Evolutionary conservation across 2,888 invertebrate species (phyloP).

Genomic region (Nymphalis polychloros): DNA sequence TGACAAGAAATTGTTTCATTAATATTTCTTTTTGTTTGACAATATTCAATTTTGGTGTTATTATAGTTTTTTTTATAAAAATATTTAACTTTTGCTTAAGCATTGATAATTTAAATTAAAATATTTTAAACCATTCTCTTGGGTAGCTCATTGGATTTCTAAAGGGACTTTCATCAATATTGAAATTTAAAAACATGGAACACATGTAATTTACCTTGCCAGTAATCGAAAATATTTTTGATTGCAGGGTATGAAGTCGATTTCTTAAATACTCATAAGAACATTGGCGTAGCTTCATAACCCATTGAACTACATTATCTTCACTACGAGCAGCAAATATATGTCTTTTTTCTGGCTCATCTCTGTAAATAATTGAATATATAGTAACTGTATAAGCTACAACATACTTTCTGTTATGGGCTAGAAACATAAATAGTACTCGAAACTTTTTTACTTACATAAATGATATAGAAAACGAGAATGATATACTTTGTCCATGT

Average conservation of each 20-base stretch:
- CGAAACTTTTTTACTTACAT: slow-evolving; percentile 62
- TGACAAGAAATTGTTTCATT: too few relatives aligned
- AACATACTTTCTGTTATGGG: neutral
- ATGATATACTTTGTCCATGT: slow-evolving; percentile 84
- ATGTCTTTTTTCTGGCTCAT: slow-evolving; percentile 86
- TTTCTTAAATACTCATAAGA: slow-evolving; percentile 88
- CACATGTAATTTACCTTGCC: slow-evolving; percentile 77
- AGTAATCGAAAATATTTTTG: slow-evolving; percentile 84
- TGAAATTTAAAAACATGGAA: neutral
- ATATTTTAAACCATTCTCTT: too few relatives aligned
- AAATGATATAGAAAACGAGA: slow-evolving; percentile 88
- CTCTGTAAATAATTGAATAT: slow-evolving; percentile 52
- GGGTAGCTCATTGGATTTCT: too few relatives aligned
- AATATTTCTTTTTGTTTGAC: too few relatives aligned
- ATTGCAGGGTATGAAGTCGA: slow-evolving; percentile 84
- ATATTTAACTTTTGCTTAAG: too few relatives aligned
- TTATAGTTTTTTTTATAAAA: too few relatives aligned
- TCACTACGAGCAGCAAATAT: slow-evolving; percentile 87
- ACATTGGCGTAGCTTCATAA: slow-evolving; percentile 84
- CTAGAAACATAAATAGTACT: neutral
- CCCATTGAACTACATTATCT: slow-evolving; percentile 87
- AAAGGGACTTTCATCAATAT: too few relatives aligned
- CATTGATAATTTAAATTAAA: too few relatives aligned
- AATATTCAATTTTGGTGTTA: too few relatives aligned
- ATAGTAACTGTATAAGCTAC: neutral